Evolutionary conservation across 2,888 invertebrate species (phyloP).

Genomic region (Melanostoma mellinum): DNA sequence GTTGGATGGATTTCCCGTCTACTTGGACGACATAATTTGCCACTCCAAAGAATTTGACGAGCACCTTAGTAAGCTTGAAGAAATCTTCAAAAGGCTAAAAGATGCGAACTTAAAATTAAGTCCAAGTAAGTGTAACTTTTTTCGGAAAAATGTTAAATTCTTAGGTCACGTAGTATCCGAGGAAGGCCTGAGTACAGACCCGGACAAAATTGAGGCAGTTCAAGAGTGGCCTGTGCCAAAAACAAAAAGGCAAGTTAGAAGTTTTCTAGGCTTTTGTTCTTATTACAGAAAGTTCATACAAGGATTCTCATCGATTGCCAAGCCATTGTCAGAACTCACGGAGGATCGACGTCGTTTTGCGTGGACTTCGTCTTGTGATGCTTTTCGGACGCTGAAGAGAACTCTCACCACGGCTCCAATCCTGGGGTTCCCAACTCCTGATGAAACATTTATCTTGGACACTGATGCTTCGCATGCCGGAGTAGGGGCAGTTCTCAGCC

Average conservation of each 20-base stretch:
- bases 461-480: constrained; percentile 5
- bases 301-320: background rate
- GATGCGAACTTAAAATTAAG: constrained; percentile 27
- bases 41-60: constrained; percentile 59
- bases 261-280: constrained; percentile 9
- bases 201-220: constrained; percentile 25
- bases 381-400: background rate
- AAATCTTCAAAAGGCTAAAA: constrained; percentile 11
- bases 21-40: constrained; percentile 68
- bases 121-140: constrained; percentile 32
- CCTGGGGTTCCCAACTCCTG: background rate
- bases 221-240: constrained; percentile 5
- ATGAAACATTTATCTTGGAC: constrained; percentile 7
- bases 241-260: constrained; percentile 3
- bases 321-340: background rate
- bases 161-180: constrained; percentile 29
- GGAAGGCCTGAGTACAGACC: background rate
- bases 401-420: background rate
- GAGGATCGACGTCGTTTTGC: background rate
- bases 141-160: constrained; percentile 12
- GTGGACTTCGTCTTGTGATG: background rate
- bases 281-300: constrained; percentile 5
- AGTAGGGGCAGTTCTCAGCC: background rate
- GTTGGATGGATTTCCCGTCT: constrained; percentile 46
- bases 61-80: constrained; percentile 45